These are phyloP conservation scores for Bradypodion pumilum DNA, from an alignment of 2,797 vertebrate genomes.

Conservation along the genomic window DNA sequence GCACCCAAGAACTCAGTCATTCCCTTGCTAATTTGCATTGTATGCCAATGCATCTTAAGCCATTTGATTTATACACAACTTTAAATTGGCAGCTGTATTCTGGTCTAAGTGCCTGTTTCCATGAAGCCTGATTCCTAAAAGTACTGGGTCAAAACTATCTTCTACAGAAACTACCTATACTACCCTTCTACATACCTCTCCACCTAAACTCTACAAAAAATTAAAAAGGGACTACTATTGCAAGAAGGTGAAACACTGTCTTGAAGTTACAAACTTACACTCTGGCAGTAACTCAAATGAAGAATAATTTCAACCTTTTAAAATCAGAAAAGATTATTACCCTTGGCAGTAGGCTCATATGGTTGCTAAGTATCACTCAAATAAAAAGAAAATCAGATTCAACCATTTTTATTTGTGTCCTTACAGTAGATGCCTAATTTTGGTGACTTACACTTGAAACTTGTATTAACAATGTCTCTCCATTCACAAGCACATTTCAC, in stretches of 20 bases:
- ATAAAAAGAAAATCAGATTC: constrained; percentile 29
- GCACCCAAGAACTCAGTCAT: no score
- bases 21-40: no score
- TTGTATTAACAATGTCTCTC: background rate
- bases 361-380: constrained; percentile 34
- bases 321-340: constrained; percentile 18
- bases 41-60: no score
- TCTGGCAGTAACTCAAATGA: background rate
- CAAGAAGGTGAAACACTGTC: background rate
- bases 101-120: background rate
- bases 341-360: constrained; percentile 2
- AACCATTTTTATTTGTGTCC: constrained; percentile 31
- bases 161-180: background rate
- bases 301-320: background rate
- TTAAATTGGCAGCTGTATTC: no score
- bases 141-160: background rate
- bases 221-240: background rate
- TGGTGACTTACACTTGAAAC: constrained; percentile 21
- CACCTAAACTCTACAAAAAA: background rate
- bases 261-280: background rate
- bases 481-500: background rate
- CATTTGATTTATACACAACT: no score
- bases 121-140: background rate
- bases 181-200: background rate
- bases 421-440: constrained; percentile 21